A percentile compares a stretch with the other conserved stretches of the same genome.
These are phyloP conservation scores for Paracentrotus lividus DNA, from an alignment of 53 echinoderm and acorn worm genomes.

Conservation along the genomic window DNA sequence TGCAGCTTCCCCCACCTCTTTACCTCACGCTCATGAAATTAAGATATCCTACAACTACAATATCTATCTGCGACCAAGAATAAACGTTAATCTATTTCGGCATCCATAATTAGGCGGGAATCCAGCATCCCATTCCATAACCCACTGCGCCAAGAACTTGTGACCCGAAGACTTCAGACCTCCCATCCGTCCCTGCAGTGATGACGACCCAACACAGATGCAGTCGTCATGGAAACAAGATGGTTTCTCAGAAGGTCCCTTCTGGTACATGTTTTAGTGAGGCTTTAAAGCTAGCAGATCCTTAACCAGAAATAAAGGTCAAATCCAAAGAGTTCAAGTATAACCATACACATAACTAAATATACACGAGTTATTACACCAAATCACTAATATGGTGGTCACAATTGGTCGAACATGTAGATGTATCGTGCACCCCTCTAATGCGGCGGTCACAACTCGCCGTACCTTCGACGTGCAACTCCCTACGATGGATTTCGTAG, in stretches of 20 bases:
- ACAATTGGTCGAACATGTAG: too few relatives aligned
- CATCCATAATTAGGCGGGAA: not conserved
- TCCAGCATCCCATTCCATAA: not conserved
- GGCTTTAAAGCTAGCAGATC: not conserved
- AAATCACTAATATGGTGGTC: too few relatives aligned
- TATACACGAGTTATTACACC: too few relatives aligned
- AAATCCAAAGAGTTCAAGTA: not conserved
- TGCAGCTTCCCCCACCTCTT: not conserved
- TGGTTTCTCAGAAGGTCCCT: conserved; percentile 36
- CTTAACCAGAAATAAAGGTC: not conserved
- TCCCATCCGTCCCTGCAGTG: conserved; percentile 28
- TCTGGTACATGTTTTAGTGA: not conserved
- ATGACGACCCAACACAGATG: conserved; percentile 55
- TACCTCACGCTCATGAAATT: not conserved
- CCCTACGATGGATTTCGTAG: too few relatives aligned
- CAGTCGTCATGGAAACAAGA: conserved; percentile 24
- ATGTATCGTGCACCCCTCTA: too few relatives aligned
- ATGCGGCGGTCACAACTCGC: too few relatives aligned
- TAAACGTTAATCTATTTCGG: not conserved
- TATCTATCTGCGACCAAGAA: not conserved
- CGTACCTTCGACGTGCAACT: too few relatives aligned
- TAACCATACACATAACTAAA: not conserved
- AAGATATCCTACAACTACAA: not conserved
- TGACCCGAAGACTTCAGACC: conserved; percentile 22
- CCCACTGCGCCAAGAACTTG: conserved; percentile 46